These are phyloP conservation scores for Xylophagus ater DNA, from an alignment of 2,888 invertebrate species.

Conservation along the genomic window DNA sequence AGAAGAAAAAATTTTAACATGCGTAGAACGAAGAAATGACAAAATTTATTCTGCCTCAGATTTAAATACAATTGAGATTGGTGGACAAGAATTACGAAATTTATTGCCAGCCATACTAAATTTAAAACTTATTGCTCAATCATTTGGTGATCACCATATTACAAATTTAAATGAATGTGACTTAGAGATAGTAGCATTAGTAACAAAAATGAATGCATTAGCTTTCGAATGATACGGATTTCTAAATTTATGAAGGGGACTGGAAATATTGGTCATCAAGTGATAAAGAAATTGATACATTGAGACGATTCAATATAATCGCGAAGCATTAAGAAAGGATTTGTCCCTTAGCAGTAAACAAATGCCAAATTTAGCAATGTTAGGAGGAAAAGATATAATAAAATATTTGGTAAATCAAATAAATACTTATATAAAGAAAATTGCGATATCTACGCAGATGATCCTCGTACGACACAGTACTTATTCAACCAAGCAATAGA, in stretches of 20 bases:
- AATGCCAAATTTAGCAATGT: conserved; percentile 11
- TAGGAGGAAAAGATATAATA: conserved; percentile 16
- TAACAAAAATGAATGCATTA: conserved; percentile 10
- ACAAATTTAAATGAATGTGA: conserved; percentile 15
- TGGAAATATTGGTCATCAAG: conserved; percentile 12
- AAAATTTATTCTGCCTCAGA: background rate
- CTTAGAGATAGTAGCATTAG: conserved; percentile 13
- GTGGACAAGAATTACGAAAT: background rate
- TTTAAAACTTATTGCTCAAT: background rate
- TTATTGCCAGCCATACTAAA: conserved; percentile 1
- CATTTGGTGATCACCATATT: conserved; percentile 2
- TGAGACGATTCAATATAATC: conserved; percentile 12
- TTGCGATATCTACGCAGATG: no score
- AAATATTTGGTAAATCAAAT: conserved; percentile 3
- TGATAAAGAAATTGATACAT: conserved; percentile 2
- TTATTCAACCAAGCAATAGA: no score
- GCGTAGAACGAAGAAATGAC: conserved; percentile 9
- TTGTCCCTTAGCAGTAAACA: conserved; percentile 8
- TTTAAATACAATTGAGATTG: background rate
- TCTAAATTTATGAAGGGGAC: conserved; percentile 14
- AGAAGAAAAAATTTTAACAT: conserved; percentile 3
- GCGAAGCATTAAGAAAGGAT: conserved; percentile 1
- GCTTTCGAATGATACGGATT: conserved; percentile 17
- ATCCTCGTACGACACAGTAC: no score
- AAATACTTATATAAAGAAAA: no score